phyloP scores from a whole-genome alignment of 2,113 vertebrate species.

The Turdus rufiventris region DNA sequence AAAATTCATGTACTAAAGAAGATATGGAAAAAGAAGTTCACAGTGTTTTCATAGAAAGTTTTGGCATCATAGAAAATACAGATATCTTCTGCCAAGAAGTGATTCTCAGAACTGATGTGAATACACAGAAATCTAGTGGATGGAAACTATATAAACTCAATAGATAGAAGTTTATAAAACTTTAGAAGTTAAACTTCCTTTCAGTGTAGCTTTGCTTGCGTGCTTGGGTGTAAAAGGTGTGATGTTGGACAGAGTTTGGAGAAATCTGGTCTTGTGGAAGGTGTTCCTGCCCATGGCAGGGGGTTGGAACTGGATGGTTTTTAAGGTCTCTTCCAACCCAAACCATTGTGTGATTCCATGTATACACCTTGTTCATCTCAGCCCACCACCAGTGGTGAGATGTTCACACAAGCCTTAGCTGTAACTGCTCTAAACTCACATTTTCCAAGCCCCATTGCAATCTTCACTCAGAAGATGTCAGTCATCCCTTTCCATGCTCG shows the following conservation, averaged over 20 bases:
- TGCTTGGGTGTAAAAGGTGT: neutral
- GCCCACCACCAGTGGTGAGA: neutral
- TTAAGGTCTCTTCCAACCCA: neutral
- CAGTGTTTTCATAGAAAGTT: slow-evolving; percentile 10
- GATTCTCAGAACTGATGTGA: neutral
- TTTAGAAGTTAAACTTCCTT: neutral
- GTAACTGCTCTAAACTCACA: neutral
- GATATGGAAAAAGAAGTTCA: neutral
- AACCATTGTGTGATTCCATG: fast-evolving
- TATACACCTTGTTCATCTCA: neutral
- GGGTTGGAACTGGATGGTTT: neutral
- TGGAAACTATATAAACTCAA: neutral
- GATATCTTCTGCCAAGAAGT: neutral
- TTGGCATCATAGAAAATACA: neutral
- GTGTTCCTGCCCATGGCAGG: neutral
- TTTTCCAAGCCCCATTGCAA: neutral
- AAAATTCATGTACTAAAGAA: slow-evolving; percentile 12
- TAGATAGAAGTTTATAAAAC: neutral
- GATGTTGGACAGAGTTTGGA: neutral
- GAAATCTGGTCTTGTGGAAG: neutral
- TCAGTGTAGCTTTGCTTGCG: fast-evolving
- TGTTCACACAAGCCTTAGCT: neutral
- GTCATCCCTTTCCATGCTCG: neutral
- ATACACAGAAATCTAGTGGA: neutral
- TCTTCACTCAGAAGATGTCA: neutral